phyloP scores from a whole-genome alignment of 2,113 vertebrate genomes.

The Pseudopipra pipra region DNA sequence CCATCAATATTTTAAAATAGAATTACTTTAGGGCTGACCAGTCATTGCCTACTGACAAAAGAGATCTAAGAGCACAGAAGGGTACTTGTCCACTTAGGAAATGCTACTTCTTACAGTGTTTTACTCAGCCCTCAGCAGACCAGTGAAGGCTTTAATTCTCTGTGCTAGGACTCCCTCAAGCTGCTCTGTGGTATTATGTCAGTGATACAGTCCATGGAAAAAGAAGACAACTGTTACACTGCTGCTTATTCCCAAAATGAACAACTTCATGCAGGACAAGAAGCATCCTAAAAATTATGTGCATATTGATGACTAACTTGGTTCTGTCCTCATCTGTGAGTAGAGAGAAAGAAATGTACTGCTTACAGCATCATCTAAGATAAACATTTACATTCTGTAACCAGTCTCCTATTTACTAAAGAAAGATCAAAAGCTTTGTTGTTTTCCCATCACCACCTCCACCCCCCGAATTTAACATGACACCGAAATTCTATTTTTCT shows the following conservation, averaged over 20 bases:
- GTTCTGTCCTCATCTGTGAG: background rate
- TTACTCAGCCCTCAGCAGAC: background rate
- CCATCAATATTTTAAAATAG: background rate
- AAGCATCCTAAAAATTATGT: background rate
- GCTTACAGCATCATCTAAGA: background rate
- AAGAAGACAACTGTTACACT: background rate
- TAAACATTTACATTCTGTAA: constrained; percentile 32
- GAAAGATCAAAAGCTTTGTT: constrained; percentile 48
- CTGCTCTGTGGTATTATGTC: background rate
- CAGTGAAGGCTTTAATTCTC: background rate
- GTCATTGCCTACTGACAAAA: background rate
- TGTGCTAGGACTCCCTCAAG: background rate
- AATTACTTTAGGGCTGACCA: background rate
- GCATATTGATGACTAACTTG: background rate
- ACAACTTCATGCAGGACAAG: background rate
- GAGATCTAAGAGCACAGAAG: background rate
- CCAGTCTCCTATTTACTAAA: constrained; percentile 26
- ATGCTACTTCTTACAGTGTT: background rate
- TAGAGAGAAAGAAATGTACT: background rate
- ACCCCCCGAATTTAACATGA: background rate
- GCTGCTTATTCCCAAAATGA: background rate
- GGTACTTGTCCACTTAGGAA: background rate
- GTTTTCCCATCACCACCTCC: background rate
- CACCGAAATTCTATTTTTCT: constrained; percentile 10
- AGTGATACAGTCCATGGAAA: background rate